Conservation (phyloP, 2,113 vertebrate genomes). For the Clarias gariepinus region DNA sequence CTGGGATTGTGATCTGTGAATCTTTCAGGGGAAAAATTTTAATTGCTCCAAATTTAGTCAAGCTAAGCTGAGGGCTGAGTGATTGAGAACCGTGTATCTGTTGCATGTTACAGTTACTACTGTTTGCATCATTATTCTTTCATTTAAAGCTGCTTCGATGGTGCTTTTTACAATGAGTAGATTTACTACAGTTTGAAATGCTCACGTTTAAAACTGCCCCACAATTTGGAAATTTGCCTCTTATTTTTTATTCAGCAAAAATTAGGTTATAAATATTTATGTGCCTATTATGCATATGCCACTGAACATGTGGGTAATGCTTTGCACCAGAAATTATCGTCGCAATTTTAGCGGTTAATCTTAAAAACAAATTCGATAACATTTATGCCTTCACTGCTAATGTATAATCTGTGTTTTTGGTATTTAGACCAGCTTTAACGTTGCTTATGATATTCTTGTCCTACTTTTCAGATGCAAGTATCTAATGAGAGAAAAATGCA, state of each 20-base stretch:
- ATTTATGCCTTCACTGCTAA: background rate
- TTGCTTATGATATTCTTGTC: background rate
- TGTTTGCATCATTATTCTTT: background rate
- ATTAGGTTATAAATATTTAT: background rate
- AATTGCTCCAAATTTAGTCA: conserved; percentile 35
- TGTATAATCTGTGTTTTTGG: background rate
- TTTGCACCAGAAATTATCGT: background rate
- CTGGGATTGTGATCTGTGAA: conserved; percentile 32
- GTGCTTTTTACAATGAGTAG: background rate
- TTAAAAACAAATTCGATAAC: background rate
- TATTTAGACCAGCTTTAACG: background rate
- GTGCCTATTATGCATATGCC: background rate
- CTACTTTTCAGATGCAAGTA: conserved; percentile 16
- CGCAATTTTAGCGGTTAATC: background rate
- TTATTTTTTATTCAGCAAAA: background rate
- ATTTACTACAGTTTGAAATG: background rate
- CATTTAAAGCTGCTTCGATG: background rate
- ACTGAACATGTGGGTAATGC: background rate
- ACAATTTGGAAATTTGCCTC: background rate
- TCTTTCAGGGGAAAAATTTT: conserved; percentile 42
- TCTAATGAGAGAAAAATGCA: conserved; percentile 22
- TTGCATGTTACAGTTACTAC: background rate
- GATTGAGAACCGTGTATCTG: conserved; percentile 5
- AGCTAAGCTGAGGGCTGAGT: conserved; percentile 30
- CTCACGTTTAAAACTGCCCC: background rate